Evolutionary conservation across 2,888 invertebrate species (phyloP).

Genomic region (Gnatocerus cornutus): DNA sequence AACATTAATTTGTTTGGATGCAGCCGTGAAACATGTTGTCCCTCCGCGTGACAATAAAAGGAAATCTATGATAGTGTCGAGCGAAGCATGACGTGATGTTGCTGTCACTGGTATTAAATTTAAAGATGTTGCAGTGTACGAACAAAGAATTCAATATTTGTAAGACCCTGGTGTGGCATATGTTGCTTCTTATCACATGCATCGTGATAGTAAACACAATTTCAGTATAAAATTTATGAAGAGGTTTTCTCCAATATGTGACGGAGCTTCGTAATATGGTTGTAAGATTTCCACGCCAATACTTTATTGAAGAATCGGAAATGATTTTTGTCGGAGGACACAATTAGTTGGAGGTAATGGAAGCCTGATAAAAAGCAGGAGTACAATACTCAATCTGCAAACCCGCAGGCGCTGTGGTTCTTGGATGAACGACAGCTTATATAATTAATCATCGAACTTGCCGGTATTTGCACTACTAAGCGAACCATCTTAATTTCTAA

Average conservation of each 20-base stretch:
- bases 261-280: constrained; percentile 23
- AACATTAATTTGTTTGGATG: no score
- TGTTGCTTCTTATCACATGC: constrained; percentile 47
- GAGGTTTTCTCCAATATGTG: constrained; percentile 42
- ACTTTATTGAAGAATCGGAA: constrained; percentile 34
- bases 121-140: constrained; percentile 42
- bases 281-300: neutral
- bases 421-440: constrained; percentile 64
- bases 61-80: constrained; percentile 12
- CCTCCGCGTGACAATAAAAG: neutral
- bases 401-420: constrained; percentile 34
- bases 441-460: constrained; percentile 70
- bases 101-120: constrained; percentile 32
- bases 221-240: constrained; percentile 45
- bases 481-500: constrained; percentile 71
- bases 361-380: constrained; percentile 44
- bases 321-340: constrained; percentile 25
- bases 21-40: no score
- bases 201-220: constrained; percentile 49
- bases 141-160: constrained; percentile 49
- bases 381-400: constrained; percentile 41
- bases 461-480: constrained; percentile 69
- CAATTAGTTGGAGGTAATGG: constrained; percentile 45
- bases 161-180: constrained; percentile 30
- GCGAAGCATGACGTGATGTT: constrained; percentile 14